Conservation (phyloP, 2,113 vertebrate species). For the Colinus virginianus region DNA sequence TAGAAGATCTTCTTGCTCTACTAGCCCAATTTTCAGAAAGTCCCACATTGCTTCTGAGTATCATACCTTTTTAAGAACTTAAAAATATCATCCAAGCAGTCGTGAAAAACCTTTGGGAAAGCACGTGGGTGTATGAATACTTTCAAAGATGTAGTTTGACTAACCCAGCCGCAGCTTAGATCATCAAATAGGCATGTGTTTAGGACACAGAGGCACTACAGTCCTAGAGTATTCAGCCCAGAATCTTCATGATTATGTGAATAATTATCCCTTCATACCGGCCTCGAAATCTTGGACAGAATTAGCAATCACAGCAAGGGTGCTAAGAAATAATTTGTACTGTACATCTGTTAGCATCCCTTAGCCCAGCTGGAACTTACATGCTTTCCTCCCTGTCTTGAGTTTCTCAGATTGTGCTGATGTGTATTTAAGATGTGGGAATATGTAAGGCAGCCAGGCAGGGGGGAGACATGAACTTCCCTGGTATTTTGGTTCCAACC, state of each 20-base stretch:
- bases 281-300: conserved; percentile 60
- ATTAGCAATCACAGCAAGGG: conserved; percentile 70
- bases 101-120: neutral
- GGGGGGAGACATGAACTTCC: neutral
- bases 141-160: conserved; percentile 15
- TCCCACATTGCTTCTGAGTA: neutral
- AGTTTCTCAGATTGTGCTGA: conserved; percentile 30
- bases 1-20: neutral
- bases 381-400: conserved; percentile 17
- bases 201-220: conserved; percentile 43
- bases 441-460: neutral
- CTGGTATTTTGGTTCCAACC: conserved; percentile 9
- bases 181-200: conserved; percentile 45
- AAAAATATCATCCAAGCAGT: neutral
- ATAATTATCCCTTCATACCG: conserved; percentile 65
- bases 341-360: conserved; percentile 60
- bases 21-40: neutral
- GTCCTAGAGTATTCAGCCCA: neutral
- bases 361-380: conserved; percentile 59
- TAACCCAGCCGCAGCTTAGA: neutral
- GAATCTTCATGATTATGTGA: conserved; percentile 59
- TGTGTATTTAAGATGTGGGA: conserved; percentile 49
- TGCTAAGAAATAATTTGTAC: conserved; percentile 68
- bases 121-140: neutral
- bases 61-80: neutral